Conservation (phyloP, 2,797 vertebrate species). For the Phoxinus dragarum region DNA sequence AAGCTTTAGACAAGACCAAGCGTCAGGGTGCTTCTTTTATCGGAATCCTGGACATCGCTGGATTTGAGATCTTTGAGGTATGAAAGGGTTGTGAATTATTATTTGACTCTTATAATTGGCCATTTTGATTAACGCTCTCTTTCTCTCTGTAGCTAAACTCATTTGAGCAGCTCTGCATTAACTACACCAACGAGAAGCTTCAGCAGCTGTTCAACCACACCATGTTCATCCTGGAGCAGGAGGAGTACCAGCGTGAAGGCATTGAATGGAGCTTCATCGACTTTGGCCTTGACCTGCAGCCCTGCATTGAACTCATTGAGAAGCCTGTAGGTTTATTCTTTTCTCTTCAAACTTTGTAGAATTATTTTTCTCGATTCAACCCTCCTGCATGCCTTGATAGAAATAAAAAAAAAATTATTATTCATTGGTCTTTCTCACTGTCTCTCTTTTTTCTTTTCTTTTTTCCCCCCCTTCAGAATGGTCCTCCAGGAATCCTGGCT, state of each 20-base stretch:
- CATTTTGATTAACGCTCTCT: neutral
- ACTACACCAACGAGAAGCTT: slow-evolving; percentile 94
- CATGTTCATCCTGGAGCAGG: slow-evolving; percentile 94
- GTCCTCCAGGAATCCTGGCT: slow-evolving; percentile 85
- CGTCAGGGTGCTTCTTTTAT: slow-evolving; percentile 89
- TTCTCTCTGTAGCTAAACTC: slow-evolving; percentile 76
- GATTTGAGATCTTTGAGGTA: slow-evolving; percentile 91
- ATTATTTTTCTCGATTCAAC: neutral
- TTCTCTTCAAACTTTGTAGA: neutral
- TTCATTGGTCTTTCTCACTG: too few species aligned
- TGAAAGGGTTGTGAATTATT: neutral
- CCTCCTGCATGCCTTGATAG: neutral
- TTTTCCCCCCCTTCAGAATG: slow-evolving; percentile 69
- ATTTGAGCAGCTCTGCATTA: slow-evolving; percentile 94
- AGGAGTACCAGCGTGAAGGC: slow-evolving; percentile 93
- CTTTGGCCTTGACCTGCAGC: slow-evolving; percentile 84
- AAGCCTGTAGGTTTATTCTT: slow-evolving; percentile 44
- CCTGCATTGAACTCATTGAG: slow-evolving; percentile 77
- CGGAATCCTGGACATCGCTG: slow-evolving; percentile 89
- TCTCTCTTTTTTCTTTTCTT: neutral
- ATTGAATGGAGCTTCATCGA: slow-evolving; percentile 98
- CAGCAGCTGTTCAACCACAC: slow-evolving; percentile 98
- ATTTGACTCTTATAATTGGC: neutral
- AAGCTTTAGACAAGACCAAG: slow-evolving; percentile 90
- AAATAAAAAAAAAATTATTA: too few species aligned